phyloP scores from a whole-genome alignment of 1,140 invertebrate genomes.

The Antheraea pernyi region DNA sequence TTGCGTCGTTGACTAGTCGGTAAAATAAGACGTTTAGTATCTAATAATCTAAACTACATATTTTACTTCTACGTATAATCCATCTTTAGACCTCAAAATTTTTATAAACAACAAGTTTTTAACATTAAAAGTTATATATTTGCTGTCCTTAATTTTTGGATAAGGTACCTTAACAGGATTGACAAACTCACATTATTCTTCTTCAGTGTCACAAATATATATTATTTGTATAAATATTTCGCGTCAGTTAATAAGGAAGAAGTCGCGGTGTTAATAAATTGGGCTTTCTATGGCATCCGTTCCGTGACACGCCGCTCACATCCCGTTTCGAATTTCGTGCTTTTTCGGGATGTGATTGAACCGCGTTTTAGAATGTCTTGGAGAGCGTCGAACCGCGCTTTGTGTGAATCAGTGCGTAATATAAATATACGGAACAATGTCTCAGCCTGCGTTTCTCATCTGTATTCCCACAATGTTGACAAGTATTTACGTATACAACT shows the following conservation, averaged over 20 bases:
- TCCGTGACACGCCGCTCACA: background rate
- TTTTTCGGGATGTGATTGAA: background rate
- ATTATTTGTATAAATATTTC: slow-evolving; percentile 10
- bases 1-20: too few relatives aligned
- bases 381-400: background rate
- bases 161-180: background rate
- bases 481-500: too few relatives aligned
- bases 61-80: too few relatives aligned
- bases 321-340: background rate
- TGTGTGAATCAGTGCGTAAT: background rate
- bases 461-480: too few relatives aligned
- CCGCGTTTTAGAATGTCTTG: background rate
- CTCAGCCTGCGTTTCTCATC: background rate
- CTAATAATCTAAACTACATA: too few relatives aligned
- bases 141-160: too few relatives aligned
- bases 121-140: too few relatives aligned
- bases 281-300: slow-evolving; percentile 4
- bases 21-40: too few relatives aligned
- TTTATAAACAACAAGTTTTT: too few relatives aligned
- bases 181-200: background rate
- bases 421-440: background rate
- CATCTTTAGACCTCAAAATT: too few relatives aligned
- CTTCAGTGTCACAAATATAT: background rate
- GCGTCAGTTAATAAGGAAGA: slow-evolving; percentile 11
- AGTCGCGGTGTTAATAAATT: slow-evolving; percentile 9